Conservation (phyloP, 2,888 invertebrate species). For the Harpalus rufipes region DNA sequence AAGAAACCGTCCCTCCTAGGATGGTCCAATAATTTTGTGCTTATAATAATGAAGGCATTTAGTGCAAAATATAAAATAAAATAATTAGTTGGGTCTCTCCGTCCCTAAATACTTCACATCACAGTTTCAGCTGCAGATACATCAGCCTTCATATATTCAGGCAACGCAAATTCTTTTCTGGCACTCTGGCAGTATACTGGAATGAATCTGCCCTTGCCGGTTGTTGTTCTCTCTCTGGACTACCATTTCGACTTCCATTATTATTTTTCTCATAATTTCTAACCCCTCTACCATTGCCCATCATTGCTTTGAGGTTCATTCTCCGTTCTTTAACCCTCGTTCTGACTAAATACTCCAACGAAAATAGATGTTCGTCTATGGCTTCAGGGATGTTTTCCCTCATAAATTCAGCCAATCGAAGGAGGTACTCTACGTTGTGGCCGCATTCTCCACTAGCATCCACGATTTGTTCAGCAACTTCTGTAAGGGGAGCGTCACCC, state of each 20-base stretch:
- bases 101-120: slow-evolving; percentile 28
- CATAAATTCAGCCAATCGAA: slow-evolving; percentile 90
- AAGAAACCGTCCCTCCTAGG: too few relatives aligned
- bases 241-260: slow-evolving; percentile 69
- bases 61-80: background rate
- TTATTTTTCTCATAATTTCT: slow-evolving; percentile 72
- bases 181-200: slow-evolving; percentile 85
- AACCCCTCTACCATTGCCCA: slow-evolving; percentile 77
- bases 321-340: slow-evolving; percentile 77
- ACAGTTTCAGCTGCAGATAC: slow-evolving; percentile 36
- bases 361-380: slow-evolving; percentile 88
- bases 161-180: slow-evolving; percentile 87
- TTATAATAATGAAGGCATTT: background rate
- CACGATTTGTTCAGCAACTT: slow-evolving; percentile 90
- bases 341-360: slow-evolving; percentile 84
- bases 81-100: slow-evolving; percentile 25
- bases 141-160: slow-evolving; percentile 81
- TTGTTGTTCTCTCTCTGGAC: slow-evolving; percentile 68
- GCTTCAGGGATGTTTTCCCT: slow-evolving; percentile 86
- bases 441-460: slow-evolving; percentile 90
- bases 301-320: slow-evolving; percentile 80
- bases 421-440: slow-evolving; percentile 93
- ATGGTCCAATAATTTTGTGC: background rate
- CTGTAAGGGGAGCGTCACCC: slow-evolving; percentile 87
- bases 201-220: slow-evolving; percentile 78